phyloP scores from a whole-genome alignment of 2,797 vertebrate species.

The Pipistrellus pygmaeus region DNA sequence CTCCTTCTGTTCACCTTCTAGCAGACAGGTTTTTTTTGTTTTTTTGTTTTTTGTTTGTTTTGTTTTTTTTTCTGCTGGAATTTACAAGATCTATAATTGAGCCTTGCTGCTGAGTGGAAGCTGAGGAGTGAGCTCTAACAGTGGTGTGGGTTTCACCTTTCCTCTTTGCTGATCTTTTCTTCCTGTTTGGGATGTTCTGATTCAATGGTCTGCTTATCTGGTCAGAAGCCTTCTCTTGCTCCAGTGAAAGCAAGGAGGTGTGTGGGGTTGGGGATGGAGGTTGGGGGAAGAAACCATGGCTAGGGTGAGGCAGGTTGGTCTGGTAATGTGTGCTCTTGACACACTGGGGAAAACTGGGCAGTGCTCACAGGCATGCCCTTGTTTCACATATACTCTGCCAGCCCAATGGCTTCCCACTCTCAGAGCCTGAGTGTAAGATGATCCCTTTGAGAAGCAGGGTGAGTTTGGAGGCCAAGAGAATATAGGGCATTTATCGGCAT shows the following conservation, averaged over 20 bases:
- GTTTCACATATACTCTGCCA: background rate
- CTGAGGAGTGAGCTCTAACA: background rate
- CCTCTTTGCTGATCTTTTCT: background rate
- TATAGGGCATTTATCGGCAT: background rate
- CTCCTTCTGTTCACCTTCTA: background rate
- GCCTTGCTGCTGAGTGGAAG: background rate
- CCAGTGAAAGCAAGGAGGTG: background rate
- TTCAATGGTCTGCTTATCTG: background rate
- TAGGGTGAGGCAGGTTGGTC: background rate
- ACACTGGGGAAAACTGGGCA: background rate
- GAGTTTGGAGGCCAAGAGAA: background rate
- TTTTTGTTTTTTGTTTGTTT: too few relatives aligned
- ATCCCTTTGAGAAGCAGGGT: background rate
- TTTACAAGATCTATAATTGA: background rate
- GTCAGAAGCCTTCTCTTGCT: background rate
- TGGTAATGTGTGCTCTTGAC: conserved; percentile 49
- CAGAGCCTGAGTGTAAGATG: background rate
- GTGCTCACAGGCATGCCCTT: background rate
- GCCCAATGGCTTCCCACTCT: background rate
- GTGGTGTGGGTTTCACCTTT: background rate
- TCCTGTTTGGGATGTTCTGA: conserved; percentile 4
- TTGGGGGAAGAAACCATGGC: background rate
- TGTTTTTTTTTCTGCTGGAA: background rate
- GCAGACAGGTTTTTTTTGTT: background rate
- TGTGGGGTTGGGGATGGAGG: background rate